A percentile compares a stretch with the other conserved stretches of the same genome.
Evolutionary conservation across 2,797 vertebrate genomes (phyloP).

Genomic region (Aldrovandia affinis): DNA sequence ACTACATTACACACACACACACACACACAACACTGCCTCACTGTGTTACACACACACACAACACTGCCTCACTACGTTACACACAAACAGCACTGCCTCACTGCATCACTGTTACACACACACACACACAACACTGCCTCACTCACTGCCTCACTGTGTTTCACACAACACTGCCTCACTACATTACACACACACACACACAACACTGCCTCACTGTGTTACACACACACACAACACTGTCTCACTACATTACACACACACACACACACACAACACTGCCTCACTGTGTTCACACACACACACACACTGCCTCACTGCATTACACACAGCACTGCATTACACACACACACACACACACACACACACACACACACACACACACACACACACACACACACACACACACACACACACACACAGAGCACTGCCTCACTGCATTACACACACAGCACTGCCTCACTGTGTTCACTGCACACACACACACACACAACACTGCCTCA

Average conservation of each 20-base stretch:
- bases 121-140: no score
- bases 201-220: not conserved
- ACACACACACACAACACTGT: not conserved
- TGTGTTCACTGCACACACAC: no score
- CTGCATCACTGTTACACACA: no score
- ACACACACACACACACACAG: no score
- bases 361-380: no score
- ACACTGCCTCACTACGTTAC: conserved; percentile 35
- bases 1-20: no score
- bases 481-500: not conserved
- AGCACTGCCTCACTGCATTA: conserved; percentile 36
- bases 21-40: no score
- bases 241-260: not conserved
- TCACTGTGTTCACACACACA: not conserved
- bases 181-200: not conserved
- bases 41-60: no score
- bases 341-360: not conserved
- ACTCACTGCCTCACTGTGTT: no score
- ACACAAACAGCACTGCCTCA: conserved; percentile 21
- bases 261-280: not conserved
- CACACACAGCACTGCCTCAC: conserved; percentile 1
- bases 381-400: no score
- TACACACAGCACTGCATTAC: not conserved
- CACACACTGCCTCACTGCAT: not conserved
- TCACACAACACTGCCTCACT: not conserved